phyloP scores from a whole-genome alignment of 2,888 invertebrate genomes.

The Andrena trimmerana region DNA sequence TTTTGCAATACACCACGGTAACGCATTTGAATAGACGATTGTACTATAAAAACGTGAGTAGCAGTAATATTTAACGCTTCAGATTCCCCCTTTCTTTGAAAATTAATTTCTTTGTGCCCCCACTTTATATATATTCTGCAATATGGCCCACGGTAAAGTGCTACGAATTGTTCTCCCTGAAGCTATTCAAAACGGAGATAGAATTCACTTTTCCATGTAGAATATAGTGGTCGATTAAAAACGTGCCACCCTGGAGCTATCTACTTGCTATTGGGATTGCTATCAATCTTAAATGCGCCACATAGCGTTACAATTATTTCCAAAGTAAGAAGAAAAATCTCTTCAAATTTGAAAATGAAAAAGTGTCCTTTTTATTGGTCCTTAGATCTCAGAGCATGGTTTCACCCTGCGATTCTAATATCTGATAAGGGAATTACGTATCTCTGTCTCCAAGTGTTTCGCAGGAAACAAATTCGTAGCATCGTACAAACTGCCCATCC shows the following conservation, averaged over 20 bases:
- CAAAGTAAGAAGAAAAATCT: too few species aligned
- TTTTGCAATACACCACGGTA: slow-evolving; percentile 2
- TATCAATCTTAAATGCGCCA: too few species aligned
- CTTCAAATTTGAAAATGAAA: not conserved
- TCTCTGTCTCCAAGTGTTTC: not conserved
- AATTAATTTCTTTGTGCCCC: not conserved
- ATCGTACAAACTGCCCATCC: not conserved
- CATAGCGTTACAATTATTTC: too few species aligned
- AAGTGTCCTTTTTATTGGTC: not conserved
- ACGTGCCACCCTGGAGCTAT: not conserved
- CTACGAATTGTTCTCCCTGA: not conserved
- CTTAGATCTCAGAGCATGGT: not conserved
- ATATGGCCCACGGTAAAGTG: not conserved
- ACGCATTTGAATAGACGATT: slow-evolving; percentile 6
- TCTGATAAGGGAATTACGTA: not conserved
- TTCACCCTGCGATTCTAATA: not conserved
- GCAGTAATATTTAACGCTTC: slow-evolving; percentile 12
- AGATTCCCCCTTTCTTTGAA: not conserved
- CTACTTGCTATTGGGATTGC: too few species aligned
- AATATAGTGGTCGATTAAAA: not conserved
- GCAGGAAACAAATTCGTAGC: not conserved
- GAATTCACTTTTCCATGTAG: not conserved
- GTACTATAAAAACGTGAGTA: not conserved
- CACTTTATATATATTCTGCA: not conserved
- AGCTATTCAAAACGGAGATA: not conserved